These are phyloP conservation scores for Rhagoletis pomonella DNA, from an alignment of 1,140 invertebrate species.

Conservation along the genomic window DNA sequence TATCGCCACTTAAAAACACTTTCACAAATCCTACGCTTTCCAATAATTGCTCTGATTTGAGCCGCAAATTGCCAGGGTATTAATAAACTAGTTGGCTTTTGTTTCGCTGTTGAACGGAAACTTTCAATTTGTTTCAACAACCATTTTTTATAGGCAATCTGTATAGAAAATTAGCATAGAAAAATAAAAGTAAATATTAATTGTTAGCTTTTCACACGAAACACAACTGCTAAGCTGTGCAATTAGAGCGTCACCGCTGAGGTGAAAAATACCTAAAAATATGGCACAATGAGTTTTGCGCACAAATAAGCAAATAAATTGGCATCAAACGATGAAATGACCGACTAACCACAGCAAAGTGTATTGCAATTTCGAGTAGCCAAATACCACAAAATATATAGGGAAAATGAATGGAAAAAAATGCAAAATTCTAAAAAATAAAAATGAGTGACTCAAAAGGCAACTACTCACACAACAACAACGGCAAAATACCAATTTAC, in stretches of 20 bases:
- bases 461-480: neutral
- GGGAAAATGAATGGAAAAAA: constrained; percentile 1
- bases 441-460: neutral
- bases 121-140: neutral
- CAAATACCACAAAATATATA: neutral
- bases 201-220: constrained; percentile 18
- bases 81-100: neutral
- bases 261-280: constrained; percentile 36
- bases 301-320: neutral
- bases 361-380: constrained; percentile 16
- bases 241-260: constrained; percentile 1
- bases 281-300: constrained; percentile 1
- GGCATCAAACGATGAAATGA: neutral
- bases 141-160: neutral
- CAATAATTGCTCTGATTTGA: neutral
- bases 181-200: constrained; percentile 16
- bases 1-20: no score
- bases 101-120: neutral
- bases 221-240: constrained; percentile 16
- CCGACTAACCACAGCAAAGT: constrained; percentile 39
- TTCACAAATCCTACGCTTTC: neutral
- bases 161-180: neutral
- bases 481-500: constrained; percentile 22
- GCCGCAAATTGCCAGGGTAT: neutral
- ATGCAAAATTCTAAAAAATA: constrained; percentile 3